Evolutionary conservation across 1,140 invertebrate species (phyloP).

Genomic region (Macrobrachium rosenbergii): DNA sequence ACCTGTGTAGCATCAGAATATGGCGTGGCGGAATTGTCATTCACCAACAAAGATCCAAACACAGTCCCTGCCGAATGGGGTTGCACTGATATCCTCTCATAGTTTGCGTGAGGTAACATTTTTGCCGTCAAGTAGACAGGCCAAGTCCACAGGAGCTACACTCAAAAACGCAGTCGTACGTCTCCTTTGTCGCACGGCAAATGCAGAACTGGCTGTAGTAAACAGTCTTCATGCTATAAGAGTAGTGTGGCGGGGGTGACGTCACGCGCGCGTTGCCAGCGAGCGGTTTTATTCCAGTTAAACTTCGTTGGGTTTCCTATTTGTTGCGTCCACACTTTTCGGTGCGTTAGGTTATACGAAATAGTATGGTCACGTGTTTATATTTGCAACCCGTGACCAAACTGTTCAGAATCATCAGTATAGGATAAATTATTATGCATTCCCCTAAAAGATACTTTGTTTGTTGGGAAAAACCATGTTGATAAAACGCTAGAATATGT

Average conservation of each 20-base stretch:
- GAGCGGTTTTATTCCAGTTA: neutral
- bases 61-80: conserved; percentile 18
- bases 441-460: no score
- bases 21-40: conserved; percentile 90
- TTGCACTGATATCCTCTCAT: conserved; percentile 46
- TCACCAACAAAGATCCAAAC: conserved; percentile 77
- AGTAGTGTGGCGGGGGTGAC: conserved; percentile 46
- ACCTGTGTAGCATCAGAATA: conserved; percentile 97
- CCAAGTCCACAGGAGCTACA: conserved; percentile 51
- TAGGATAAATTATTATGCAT: no score
- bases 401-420: no score
- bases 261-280: conserved; percentile 29
- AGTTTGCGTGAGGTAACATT: conserved; percentile 56
- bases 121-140: conserved; percentile 39
- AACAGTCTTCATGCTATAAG: conserved; percentile 52
- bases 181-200: conserved; percentile 47
- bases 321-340: conserved; percentile 4
- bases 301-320: neutral
- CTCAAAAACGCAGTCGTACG: conserved; percentile 18
- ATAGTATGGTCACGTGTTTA: no score
- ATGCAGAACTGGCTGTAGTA: conserved; percentile 53
- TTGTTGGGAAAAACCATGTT: no score
- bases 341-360: neutral
- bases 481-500: conserved; percentile 35
- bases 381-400: no score